phyloP scores from a whole-genome alignment of 2,888 invertebrate species.

The Drosophila longiperda region DNA sequence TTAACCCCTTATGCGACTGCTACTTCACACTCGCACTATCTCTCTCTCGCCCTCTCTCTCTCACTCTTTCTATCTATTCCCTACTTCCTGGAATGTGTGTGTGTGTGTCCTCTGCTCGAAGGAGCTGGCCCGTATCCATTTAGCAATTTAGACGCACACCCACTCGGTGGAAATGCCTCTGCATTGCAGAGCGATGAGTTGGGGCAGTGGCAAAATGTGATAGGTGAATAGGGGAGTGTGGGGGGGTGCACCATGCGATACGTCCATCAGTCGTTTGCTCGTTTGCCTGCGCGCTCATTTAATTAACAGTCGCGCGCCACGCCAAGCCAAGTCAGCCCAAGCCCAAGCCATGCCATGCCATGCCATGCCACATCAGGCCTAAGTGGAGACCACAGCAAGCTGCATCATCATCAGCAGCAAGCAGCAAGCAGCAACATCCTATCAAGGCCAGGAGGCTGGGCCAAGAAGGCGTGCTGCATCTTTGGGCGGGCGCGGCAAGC shows the following conservation, averaged over 20 bases:
- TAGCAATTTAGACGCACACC: constrained; percentile 82
- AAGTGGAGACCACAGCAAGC: constrained; percentile 14
- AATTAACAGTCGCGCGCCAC: constrained; percentile 83
- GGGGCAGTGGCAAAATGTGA: background rate
- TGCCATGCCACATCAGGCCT: constrained; percentile 4
- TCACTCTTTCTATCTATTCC: background rate
- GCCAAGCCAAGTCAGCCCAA: constrained; percentile 49
- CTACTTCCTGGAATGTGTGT: constrained; percentile 23
- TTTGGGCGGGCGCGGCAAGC: constrained; percentile 60
- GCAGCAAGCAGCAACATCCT: constrained; percentile 8
- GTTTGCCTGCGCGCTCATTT: constrained; percentile 82
- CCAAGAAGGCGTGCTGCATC: constrained; percentile 58
- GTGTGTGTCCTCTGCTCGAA: constrained; percentile 70
- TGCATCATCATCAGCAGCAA: constrained; percentile 7
- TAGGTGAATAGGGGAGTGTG: too few species aligned
- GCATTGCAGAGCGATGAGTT: constrained; percentile 10
- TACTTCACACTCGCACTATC: constrained; percentile 10
- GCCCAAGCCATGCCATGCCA: constrained; percentile 10
- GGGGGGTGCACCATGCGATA: constrained; percentile 56
- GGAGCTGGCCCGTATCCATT: constrained; percentile 71
- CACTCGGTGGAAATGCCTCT: constrained; percentile 64
- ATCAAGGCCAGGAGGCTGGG: constrained; percentile 29
- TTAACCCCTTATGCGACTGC: constrained; percentile 73
- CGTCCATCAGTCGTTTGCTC: constrained; percentile 82
- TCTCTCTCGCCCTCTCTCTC: background rate